These are phyloP conservation scores for Ceramica pisi DNA, from an alignment of 2,888 invertebrate species.

Conservation along the genomic window DNA sequence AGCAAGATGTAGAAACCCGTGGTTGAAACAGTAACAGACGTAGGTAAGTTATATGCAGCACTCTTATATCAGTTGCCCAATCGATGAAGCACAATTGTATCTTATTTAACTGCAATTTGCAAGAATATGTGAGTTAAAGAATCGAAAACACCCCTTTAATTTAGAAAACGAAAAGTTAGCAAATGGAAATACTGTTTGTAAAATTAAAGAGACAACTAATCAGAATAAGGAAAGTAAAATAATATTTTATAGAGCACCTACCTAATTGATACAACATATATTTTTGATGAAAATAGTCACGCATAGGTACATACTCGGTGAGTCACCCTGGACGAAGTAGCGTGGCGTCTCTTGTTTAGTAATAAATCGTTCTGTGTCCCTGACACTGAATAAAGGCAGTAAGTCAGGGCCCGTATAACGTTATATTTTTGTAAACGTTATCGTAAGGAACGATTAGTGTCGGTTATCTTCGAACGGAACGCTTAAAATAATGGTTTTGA, in stretches of 20 bases:
- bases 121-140: constrained; percentile 13
- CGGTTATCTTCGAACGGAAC: no score
- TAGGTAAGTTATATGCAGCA: constrained; percentile 52
- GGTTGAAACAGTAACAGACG: constrained; percentile 61
- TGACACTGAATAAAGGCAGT: constrained; percentile 76
- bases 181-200: background rate
- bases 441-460: no score
- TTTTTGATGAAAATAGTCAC: constrained; percentile 21
- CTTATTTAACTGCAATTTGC: constrained; percentile 25
- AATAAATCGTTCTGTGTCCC: constrained; percentile 72
- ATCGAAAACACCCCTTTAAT: background rate
- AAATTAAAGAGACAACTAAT: background rate
- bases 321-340: constrained; percentile 59
- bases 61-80: constrained; percentile 51
- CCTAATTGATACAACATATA: background rate
- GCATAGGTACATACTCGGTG: constrained; percentile 42
- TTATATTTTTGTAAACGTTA: no score
- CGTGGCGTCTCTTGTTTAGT: constrained; percentile 65
- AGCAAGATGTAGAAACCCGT: no score
- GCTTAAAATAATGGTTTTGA: no score
- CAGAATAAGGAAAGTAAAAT: background rate
- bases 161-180: background rate
- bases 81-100: constrained; percentile 23
- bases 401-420: no score
- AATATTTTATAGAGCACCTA: background rate